phyloP scores from a whole-genome alignment of 2,888 invertebrate species.

The Craniophora ligustri region DNA sequence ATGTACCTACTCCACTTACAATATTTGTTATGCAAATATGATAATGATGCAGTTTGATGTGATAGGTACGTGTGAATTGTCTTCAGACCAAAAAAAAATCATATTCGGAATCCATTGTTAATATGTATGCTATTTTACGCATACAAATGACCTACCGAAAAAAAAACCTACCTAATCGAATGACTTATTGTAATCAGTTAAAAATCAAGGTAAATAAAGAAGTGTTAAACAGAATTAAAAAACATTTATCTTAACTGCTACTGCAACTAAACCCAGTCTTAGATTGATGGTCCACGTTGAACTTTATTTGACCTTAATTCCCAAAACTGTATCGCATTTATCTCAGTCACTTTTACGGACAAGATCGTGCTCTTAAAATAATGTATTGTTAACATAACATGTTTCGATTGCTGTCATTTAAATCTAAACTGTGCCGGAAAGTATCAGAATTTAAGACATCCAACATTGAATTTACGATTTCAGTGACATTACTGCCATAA shows the following conservation, averaged over 20 bases:
- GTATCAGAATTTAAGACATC: not conserved
- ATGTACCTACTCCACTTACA: no score
- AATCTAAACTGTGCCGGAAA: not conserved
- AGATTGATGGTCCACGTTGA: slow-evolving; percentile 4
- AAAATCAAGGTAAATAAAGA: no score
- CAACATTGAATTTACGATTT: not conserved
- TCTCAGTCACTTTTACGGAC: slow-evolving; percentile 9
- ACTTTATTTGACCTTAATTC: slow-evolving; percentile 10
- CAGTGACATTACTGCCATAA: no score
- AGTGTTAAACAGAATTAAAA: not conserved
- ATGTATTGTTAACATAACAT: slow-evolving; percentile 2
- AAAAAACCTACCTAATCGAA: no score
- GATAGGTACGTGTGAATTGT: no score
- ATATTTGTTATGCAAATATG: no score
- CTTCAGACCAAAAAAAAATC: no score
- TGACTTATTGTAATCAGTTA: no score
- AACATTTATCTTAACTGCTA: not conserved
- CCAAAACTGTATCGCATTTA: slow-evolving; percentile 5
- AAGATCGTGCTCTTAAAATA: slow-evolving; percentile 1
- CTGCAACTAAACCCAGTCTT: not conserved
- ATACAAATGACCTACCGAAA: no score
- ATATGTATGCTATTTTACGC: no score
- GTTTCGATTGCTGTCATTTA: not conserved
- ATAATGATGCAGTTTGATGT: no score
- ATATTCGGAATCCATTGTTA: no score